Evolutionary conservation across 1,140 invertebrate genomes (phyloP).

Genomic region (Grapholita molesta): DNA sequence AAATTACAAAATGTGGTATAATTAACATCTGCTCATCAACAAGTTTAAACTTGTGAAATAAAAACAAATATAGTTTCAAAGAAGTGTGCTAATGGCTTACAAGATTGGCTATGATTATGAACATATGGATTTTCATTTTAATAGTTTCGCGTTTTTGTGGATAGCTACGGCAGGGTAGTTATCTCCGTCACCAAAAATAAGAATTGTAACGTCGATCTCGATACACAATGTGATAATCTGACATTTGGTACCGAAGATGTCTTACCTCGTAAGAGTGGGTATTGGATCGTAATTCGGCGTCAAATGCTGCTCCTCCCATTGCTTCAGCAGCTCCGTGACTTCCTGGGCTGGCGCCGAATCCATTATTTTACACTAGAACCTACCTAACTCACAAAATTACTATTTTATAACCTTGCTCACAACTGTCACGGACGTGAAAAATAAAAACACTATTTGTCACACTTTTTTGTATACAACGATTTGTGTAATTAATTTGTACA

Average conservation of each 20-base stretch:
- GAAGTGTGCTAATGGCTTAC: background rate
- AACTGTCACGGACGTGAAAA: background rate
- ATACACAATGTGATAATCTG: slow-evolving; percentile 35
- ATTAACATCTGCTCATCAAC: slow-evolving; percentile 1
- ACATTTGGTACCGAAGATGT: slow-evolving; percentile 28
- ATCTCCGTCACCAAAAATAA: slow-evolving; percentile 3
- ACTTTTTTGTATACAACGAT: background rate
- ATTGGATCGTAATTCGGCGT: slow-evolving; percentile 84
- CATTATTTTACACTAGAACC: slow-evolving; percentile 35
- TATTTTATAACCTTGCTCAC: slow-evolving; percentile 13
- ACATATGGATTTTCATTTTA: background rate
- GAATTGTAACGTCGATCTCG: slow-evolving; percentile 10
- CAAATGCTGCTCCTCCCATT: slow-evolving; percentile 86
- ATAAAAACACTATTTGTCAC: slow-evolving; percentile 5
- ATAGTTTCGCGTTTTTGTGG: background rate
- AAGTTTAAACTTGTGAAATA: slow-evolving; percentile 6
- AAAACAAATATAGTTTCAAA: background rate
- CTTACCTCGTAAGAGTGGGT: slow-evolving; percentile 80
- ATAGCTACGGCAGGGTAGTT: background rate
- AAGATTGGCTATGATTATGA: background rate
- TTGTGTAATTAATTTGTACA: background rate
- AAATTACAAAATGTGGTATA: slow-evolving; percentile 1
- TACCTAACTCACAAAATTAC: slow-evolving; percentile 4
- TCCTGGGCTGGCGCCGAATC: slow-evolving; percentile 77
- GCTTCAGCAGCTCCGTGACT: slow-evolving; percentile 82